These are phyloP conservation scores for Romanogobio albipinnatus DNA, from an alignment of 2,113 vertebrate species.

Conservation along the genomic window DNA sequence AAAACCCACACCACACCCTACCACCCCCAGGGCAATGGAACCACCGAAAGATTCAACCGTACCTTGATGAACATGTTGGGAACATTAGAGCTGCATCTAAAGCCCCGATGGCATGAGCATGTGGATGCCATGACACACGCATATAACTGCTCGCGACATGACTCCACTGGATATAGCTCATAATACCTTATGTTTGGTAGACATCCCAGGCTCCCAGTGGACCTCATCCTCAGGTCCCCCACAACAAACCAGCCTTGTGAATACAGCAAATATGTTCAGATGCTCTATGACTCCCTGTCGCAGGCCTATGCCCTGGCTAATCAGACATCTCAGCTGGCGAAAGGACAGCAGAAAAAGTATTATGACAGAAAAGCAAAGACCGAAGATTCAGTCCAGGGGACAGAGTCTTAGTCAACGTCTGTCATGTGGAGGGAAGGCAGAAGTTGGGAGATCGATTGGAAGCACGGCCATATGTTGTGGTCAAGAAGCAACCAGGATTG, in stretches of 20 bases:
- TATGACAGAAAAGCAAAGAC: too few relatives aligned
- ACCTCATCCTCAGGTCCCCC: conserved; percentile 31
- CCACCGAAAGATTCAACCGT: conserved; percentile 28
- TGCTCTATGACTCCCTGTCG: too few relatives aligned
- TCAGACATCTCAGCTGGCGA: too few relatives aligned
- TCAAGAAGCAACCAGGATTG: too few relatives aligned
- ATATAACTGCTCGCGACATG: conserved; percentile 46
- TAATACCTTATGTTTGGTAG: conserved; percentile 44
- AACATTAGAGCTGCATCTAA: background rate
- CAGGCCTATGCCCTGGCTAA: too few relatives aligned
- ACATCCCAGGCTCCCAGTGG: conserved; percentile 34
- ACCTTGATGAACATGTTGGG: conserved; percentile 37
- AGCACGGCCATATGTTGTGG: too few relatives aligned
- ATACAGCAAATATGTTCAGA: too few relatives aligned
- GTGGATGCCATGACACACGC: conserved; percentile 44
- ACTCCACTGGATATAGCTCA: conserved; percentile 44
- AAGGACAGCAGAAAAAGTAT: too few relatives aligned
- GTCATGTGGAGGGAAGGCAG: too few relatives aligned
- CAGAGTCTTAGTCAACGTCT: too few relatives aligned
- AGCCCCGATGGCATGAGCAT: background rate
- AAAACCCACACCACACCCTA: background rate
- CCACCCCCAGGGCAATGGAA: conserved; percentile 29
- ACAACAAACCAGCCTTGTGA: background rate
- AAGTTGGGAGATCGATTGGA: too few relatives aligned
- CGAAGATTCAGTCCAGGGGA: too few relatives aligned